Evolutionary conservation across 2,888 invertebrate species (phyloP).

Genomic region (Epinotia ramella): DNA sequence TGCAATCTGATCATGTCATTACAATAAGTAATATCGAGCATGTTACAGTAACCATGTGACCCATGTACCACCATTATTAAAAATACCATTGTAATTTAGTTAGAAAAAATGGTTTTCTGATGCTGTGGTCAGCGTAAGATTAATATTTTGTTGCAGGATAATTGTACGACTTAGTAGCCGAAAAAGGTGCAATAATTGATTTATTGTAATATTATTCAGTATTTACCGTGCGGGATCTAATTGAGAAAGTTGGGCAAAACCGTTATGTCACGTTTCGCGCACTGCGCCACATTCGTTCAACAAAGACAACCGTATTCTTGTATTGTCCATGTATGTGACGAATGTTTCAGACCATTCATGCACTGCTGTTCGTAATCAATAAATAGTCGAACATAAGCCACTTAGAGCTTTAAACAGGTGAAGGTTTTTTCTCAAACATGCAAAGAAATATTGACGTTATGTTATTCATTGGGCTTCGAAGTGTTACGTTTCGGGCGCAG

Average conservation of each 20-base stretch:
- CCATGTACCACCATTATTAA: neutral
- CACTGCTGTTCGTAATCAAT: constrained; percentile 33
- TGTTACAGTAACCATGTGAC: neutral
- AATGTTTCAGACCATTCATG: constrained; percentile 41
- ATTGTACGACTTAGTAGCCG: neutral
- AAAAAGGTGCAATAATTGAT: neutral
- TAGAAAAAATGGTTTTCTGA: neutral
- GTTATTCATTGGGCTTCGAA: too few species aligned
- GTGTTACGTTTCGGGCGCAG: too few species aligned
- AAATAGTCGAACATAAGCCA: constrained; percentile 31
- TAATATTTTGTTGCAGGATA: neutral
- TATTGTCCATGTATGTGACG: constrained; percentile 39
- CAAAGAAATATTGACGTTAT: too few species aligned
- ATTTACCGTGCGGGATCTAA: constrained; percentile 37
- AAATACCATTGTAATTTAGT: neutral
- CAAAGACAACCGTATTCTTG: constrained; percentile 49
- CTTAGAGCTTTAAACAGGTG: constrained; percentile 41
- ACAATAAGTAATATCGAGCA: neutral
- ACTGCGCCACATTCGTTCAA: constrained; percentile 51
- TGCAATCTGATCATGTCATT: neutral
- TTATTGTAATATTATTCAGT: constrained; percentile 16
- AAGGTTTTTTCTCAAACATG: too few species aligned
- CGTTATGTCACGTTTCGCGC: constrained; percentile 55
- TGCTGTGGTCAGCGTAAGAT: neutral
- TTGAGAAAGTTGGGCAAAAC: constrained; percentile 48